These are phyloP conservation scores for Strigamia transsilvanica DNA, from an alignment of 2,888 invertebrate species.

Conservation along the genomic window DNA sequence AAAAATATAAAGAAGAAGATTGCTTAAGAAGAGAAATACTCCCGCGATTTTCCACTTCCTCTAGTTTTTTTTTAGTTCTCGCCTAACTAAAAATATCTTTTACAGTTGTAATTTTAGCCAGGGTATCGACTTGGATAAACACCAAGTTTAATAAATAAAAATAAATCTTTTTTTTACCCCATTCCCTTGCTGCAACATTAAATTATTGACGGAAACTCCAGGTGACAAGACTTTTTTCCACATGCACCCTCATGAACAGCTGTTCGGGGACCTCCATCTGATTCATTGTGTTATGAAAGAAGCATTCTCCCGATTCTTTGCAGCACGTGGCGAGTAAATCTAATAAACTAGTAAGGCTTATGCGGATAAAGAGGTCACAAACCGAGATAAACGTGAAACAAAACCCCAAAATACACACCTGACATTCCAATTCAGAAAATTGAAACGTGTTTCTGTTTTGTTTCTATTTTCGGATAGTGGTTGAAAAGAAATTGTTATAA, in stretches of 20 bases:
- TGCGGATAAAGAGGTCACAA: no score
- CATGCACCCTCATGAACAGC: background rate
- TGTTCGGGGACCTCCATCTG: background rate
- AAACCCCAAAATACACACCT: no score
- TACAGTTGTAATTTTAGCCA: background rate
- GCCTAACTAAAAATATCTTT: constrained; percentile 10
- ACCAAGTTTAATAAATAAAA: background rate
- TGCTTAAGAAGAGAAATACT: background rate
- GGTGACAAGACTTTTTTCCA: background rate
- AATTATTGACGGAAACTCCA: background rate
- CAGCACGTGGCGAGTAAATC: background rate
- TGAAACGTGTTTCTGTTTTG: no score
- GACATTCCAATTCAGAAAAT: no score
- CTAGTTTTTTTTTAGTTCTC: background rate
- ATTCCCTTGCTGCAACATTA: background rate
- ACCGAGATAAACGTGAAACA: no score
- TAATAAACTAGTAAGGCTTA: no score
- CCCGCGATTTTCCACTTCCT: background rate
- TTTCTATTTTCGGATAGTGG: no score
- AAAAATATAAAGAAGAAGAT: background rate
- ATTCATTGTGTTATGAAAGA: background rate
- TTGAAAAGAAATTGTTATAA: no score
- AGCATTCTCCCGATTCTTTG: background rate
- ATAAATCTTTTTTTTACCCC: background rate
- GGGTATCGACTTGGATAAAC: background rate